Percentiles rank a stretch among this genome's conserved stretches.
Evolutionary conservation across 2,888 invertebrate genomes (phyloP).

Genomic region (Hypercompe scribonia): DNA sequence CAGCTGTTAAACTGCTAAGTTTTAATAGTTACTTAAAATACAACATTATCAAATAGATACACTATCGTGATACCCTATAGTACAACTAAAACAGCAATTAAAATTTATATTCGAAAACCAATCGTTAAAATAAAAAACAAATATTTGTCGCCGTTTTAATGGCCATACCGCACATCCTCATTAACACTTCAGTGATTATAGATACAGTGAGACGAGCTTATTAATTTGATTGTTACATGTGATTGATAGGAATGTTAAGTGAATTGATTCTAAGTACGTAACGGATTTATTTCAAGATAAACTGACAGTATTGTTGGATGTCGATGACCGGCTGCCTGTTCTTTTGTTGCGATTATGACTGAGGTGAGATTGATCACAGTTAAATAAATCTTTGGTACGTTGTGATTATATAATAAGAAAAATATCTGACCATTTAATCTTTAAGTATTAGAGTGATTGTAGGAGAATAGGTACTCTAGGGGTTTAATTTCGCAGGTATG

Average conservation of each 20-base stretch:
- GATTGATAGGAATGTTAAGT: slow-evolving; percentile 68
- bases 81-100: not conserved
- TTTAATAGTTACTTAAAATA: not conserved
- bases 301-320: slow-evolving; percentile 48
- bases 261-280: slow-evolving; percentile 56
- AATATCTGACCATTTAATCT: not conserved
- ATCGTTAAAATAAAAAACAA: not conserved
- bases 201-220: slow-evolving; percentile 51
- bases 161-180: slow-evolving; percentile 51
- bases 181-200: slow-evolving; percentile 57
- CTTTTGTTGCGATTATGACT: slow-evolving; percentile 34
- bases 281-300: slow-evolving; percentile 48
- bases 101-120: no score
- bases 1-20: not conserved
- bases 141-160: not conserved
- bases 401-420: slow-evolving; percentile 1
- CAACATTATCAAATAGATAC: not conserved
- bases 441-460: not conserved
- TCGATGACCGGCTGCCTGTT: slow-evolving; percentile 43
- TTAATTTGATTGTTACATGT: slow-evolving; percentile 62
- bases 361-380: slow-evolving; percentile 20
- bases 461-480: not conserved
- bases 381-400: slow-evolving; percentile 15
- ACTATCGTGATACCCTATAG: not conserved
- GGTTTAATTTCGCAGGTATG: not conserved